These are phyloP conservation scores for Phalacrocorax carbo DNA, from an alignment of 2,113 vertebrate genomes.

Conservation along the genomic window DNA sequence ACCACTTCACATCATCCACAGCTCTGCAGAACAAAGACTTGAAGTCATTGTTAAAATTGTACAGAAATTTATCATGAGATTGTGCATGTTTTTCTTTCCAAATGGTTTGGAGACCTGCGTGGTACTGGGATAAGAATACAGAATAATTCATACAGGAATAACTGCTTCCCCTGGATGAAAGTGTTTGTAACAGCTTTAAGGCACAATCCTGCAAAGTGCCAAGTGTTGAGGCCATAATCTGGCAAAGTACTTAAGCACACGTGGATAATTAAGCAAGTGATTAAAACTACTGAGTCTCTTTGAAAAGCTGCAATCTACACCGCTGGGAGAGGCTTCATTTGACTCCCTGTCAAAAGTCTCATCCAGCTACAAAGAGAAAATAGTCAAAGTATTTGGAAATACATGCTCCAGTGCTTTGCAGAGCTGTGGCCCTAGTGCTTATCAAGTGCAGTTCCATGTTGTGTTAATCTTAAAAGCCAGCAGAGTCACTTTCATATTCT, in stretches of 20 bases:
- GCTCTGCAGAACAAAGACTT: not conserved
- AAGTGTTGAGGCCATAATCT: not conserved
- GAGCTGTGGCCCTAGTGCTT: not conserved
- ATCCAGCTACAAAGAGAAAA: constrained; percentile 19
- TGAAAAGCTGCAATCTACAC: constrained; percentile 43
- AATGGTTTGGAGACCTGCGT: accelerated
- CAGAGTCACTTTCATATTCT: not conserved
- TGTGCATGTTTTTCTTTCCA: not conserved
- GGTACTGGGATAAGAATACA: not conserved
- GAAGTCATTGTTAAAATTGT: not conserved
- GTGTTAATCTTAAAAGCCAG: constrained; percentile 30
- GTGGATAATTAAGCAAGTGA: constrained; percentile 38
- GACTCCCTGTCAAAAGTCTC: constrained; percentile 45
- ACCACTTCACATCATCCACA: not conserved
- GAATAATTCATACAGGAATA: not conserved
- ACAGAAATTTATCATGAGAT: not conserved
- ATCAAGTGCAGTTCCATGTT: not conserved
- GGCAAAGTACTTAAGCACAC: not conserved
- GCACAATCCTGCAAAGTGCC: not conserved
- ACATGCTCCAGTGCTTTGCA: constrained; percentile 10
- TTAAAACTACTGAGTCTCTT: constrained; percentile 44
- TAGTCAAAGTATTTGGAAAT: constrained; percentile 25
- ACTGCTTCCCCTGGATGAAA: not conserved
- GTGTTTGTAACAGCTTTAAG: not conserved
- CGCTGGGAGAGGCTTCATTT: constrained; percentile 9